These are phyloP conservation scores for Coleophora deauratella DNA, from an alignment of 2,888 invertebrate species.

Conservation along the genomic window DNA sequence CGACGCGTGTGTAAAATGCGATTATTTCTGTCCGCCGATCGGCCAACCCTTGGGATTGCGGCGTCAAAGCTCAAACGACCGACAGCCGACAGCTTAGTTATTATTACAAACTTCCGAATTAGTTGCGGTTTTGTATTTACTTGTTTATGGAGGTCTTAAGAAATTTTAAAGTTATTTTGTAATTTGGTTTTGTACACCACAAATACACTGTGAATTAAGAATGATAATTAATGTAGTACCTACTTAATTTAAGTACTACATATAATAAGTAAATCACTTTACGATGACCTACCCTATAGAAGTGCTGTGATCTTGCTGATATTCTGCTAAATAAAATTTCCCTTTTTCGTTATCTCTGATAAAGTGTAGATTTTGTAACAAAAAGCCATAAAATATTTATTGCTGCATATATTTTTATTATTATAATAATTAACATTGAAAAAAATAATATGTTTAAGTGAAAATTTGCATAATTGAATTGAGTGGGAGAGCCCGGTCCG, in stretches of 20 bases:
- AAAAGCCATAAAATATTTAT: slow-evolving; percentile 21
- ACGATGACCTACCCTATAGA: no score
- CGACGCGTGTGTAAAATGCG: slow-evolving; percentile 61
- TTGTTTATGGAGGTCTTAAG: background rate
- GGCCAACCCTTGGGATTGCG: slow-evolving; percentile 18
- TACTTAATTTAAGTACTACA: no score
- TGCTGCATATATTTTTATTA: slow-evolving; percentile 67
- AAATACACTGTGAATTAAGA: no score
- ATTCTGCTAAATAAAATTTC: no score
- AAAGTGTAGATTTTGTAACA: no score
- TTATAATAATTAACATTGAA: slow-evolving; percentile 54
- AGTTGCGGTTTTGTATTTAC: slow-evolving; percentile 19
- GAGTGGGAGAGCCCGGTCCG: slow-evolving; percentile 38
- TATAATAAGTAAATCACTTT: no score
- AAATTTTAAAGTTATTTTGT: no score
- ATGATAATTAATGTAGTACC: no score
- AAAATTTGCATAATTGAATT: slow-evolving; percentile 64
- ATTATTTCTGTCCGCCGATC: slow-evolving; percentile 51
- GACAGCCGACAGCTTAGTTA: slow-evolving; percentile 9
- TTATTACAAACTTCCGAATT: slow-evolving; percentile 21
- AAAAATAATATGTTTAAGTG: slow-evolving; percentile 56
- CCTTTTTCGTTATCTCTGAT: no score
- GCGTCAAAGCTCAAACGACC: slow-evolving; percentile 24
- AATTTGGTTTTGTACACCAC: no score
- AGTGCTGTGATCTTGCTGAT: no score